These are phyloP conservation scores for Hipparchia semele DNA, from an alignment of 2,888 invertebrate genomes.

Conservation along the genomic window DNA sequence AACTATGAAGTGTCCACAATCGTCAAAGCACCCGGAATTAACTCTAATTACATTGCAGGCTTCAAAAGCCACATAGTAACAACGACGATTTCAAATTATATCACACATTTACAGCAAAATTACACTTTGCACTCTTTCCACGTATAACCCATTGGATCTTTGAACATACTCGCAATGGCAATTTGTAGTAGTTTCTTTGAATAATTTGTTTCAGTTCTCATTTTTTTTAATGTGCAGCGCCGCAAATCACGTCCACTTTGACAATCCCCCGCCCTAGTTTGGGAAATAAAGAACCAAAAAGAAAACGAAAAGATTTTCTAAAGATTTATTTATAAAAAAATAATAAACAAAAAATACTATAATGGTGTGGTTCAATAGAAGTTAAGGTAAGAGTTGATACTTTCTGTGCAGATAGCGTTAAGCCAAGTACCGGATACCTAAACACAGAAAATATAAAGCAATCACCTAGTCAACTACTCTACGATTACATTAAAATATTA, in stretches of 20 bases:
- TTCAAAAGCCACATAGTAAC: conserved; percentile 74
- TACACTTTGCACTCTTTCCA: conserved; percentile 72
- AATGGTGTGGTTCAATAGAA: conserved; percentile 51
- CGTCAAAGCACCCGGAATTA: conserved; percentile 83
- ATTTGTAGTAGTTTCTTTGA: conserved; percentile 52
- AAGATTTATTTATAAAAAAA: conserved; percentile 70
- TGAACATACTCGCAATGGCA: conserved; percentile 65
- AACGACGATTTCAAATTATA: conserved; percentile 78
- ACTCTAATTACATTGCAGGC: conserved; percentile 80
- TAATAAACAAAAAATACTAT: conserved; percentile 58
- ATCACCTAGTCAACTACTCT: conserved; percentile 42
- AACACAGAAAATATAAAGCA: conserved; percentile 52
- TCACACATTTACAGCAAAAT: conserved; percentile 79
- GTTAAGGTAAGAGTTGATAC: conserved; percentile 48
- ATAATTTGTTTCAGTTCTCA: conserved; percentile 64
- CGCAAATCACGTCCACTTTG: conserved; percentile 74
- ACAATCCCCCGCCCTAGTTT: conserved; percentile 72
- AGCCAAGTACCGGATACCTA: conserved; percentile 33
- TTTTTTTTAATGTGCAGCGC: conserved; percentile 73
- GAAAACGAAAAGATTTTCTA: conserved; percentile 60
- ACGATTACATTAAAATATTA: conserved; percentile 44
- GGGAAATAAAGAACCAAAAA: conserved; percentile 52
- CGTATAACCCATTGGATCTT: conserved; percentile 56
- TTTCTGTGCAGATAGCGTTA: conserved; percentile 50
- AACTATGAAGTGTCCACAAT: conserved; percentile 80